Evolutionary conservation across 2,113 vertebrate genomes (phyloP).

Genomic region (Dipodomys stephensi): DNA sequence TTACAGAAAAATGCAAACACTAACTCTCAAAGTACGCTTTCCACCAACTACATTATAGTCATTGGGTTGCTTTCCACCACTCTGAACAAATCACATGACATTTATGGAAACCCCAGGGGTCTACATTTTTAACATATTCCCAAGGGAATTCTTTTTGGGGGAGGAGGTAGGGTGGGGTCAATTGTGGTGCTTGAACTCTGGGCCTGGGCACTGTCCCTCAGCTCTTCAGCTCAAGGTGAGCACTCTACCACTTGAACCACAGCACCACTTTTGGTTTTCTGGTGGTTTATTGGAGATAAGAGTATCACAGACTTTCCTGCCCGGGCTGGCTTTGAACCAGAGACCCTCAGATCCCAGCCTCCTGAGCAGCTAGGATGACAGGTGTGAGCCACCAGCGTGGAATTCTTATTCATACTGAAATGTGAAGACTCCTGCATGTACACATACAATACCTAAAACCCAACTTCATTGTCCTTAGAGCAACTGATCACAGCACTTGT

Average conservation of each 20-base stretch:
- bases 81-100: background rate
- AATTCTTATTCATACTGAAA: background rate
- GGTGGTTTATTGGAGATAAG: too few relatives aligned
- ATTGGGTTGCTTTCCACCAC: background rate
- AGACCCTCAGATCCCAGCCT: too few relatives aligned
- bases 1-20: background rate
- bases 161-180: too few relatives aligned
- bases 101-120: background rate
- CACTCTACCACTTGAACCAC: too few relatives aligned
- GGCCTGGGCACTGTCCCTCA: too few relatives aligned
- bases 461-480: background rate
- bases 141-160: background rate
- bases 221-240: too few relatives aligned
- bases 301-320: too few relatives aligned
- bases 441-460: background rate
- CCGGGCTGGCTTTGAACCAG: too few relatives aligned
- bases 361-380: too few relatives aligned
- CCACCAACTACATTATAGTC: background rate
- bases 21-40: background rate
- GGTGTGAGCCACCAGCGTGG: too few relatives aligned
- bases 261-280: too few relatives aligned
- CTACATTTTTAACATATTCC: background rate
- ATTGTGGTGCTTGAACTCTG: too few relatives aligned
- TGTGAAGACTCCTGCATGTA: background rate
- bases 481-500: background rate